phyloP scores from a whole-genome alignment of 2,888 invertebrate species.

The Frankliniella fusca region DNA sequence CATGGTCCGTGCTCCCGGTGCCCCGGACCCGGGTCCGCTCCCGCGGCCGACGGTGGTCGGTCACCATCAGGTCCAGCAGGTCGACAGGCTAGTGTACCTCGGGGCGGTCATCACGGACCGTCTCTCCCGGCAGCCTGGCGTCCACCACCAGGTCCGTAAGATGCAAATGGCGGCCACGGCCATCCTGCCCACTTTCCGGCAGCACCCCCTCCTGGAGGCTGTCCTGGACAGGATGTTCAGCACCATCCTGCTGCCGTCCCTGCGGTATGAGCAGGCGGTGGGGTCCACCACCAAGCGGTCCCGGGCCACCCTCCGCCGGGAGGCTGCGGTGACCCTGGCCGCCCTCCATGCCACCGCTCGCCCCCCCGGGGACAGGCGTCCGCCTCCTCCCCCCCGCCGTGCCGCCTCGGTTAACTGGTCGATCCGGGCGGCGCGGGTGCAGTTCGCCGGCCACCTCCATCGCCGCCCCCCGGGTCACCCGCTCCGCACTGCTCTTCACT shows the following conservation, averaged over 20 bases:
- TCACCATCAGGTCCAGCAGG: neutral
- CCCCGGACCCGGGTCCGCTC: neutral
- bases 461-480: neutral
- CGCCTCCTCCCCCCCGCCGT: neutral
- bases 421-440: neutral
- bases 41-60: neutral
- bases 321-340: neutral
- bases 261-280: neutral
- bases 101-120: neutral
- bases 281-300: neutral
- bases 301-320: neutral
- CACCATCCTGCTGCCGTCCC: fast-evolving
- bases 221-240: neutral
- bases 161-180: neutral
- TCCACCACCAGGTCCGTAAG: neutral
- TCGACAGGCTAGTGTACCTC: neutral
- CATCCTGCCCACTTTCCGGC: neutral
- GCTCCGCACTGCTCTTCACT: neutral
- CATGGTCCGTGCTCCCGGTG: neutral
- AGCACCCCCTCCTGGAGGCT: neutral
- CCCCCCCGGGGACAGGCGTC: neutral
- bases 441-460: neutral
- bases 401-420: neutral
- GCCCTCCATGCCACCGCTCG: neutral
- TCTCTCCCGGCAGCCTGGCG: neutral